These are phyloP conservation scores for Oligia fasciuncula DNA, from an alignment of 2,888 invertebrate genomes.

Conservation along the genomic window DNA sequence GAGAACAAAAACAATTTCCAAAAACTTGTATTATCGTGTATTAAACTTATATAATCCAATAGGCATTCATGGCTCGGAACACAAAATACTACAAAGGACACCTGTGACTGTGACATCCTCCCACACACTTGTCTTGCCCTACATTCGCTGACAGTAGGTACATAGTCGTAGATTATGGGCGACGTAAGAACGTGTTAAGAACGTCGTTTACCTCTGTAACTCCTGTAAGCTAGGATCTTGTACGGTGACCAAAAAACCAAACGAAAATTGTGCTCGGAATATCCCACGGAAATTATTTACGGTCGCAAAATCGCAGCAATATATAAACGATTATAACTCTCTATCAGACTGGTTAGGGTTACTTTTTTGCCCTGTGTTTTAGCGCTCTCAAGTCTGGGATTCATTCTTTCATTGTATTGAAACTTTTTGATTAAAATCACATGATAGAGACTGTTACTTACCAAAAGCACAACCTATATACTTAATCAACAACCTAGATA, in stretches of 20 bases:
- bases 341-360: not conserved
- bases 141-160: constrained; percentile 14
- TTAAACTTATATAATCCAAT: constrained; percentile 2
- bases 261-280: constrained; percentile 9
- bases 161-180: constrained; percentile 15
- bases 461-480: constrained; percentile 7
- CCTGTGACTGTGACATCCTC: constrained; percentile 12
- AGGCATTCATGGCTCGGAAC: constrained; percentile 3
- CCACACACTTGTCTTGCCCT: constrained; percentile 2
- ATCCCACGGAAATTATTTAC: not conserved
- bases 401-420: not conserved
- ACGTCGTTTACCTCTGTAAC: constrained; percentile 28
- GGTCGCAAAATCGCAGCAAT: not conserved
- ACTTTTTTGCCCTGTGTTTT: not conserved
- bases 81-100: constrained; percentile 16
- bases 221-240: constrained; percentile 23
- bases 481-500: constrained; percentile 30
- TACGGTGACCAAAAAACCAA: constrained; percentile 14
- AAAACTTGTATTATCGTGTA: not conserved
- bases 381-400: not conserved
- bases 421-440: not conserved
- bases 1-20: not conserved
- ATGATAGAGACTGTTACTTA: not conserved
- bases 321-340: not conserved
- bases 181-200: constrained; percentile 36